These are phyloP conservation scores for Brachyrhaphis roseni DNA, from an alignment of 2,797 vertebrate genomes.

Conservation along the genomic window DNA sequence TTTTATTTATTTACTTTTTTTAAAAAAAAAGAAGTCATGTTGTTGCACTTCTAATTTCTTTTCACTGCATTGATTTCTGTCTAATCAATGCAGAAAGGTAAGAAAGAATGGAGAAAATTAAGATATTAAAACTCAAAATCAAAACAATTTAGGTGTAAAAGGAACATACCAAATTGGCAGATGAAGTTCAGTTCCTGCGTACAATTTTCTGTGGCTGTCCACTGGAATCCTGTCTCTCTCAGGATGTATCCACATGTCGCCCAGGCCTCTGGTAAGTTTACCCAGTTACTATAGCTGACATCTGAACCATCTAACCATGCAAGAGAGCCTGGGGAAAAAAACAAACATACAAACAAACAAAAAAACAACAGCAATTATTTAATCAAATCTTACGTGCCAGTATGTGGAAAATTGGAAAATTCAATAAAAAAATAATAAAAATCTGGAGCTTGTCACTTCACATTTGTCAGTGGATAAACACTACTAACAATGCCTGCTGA, in stretches of 20 bases:
- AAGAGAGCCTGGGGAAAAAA: constrained; percentile 74
- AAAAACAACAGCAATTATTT: not conserved
- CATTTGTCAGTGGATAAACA: constrained; percentile 34
- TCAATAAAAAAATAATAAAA: not conserved
- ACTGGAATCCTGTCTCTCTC: constrained; percentile 83
- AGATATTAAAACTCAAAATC: not conserved
- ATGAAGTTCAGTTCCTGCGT: constrained; percentile 87
- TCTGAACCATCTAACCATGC: constrained; percentile 91
- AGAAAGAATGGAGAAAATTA: not conserved
- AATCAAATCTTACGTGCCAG: not conserved
- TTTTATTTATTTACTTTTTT: not conserved
- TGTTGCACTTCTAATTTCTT: not conserved
- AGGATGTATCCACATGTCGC: constrained; percentile 83
- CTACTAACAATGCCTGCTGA: constrained; percentile 8
- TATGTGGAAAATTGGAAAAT: not conserved
- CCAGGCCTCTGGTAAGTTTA: constrained; percentile 55
- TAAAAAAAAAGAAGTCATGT: not conserved
- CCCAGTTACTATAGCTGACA: constrained; percentile 89
- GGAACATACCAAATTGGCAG: constrained; percentile 89
- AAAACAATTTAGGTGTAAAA: not conserved
- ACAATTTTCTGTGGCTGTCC: constrained; percentile 86
- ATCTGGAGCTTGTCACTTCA: not conserved
- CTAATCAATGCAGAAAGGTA: not conserved
- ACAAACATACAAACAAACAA: not conserved
- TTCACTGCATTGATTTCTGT: not conserved